Evolutionary conservation across 2,888 invertebrate genomes (phyloP), one percentile per base, ranked within the genome.

Genomic region (Eretmocerus hayati): DNA sequence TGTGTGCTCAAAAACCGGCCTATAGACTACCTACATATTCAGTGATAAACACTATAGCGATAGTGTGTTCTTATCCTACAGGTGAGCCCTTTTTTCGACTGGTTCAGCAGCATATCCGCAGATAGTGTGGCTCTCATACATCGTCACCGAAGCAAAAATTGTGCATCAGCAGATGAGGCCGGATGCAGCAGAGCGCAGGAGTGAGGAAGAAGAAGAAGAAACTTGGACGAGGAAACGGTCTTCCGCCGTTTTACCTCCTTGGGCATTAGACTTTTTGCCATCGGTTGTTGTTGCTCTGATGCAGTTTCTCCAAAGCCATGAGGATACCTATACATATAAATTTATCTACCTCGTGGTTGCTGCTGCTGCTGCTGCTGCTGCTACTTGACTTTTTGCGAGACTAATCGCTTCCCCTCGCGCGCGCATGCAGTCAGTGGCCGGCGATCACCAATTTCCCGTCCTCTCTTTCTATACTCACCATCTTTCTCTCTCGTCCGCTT

Each of bases 171-270:
- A n/a, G n/a, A n/a, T n/a, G n/a, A n/a, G n/a, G n/a, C n/a, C n/a
- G n/a, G n/a, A n/a, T n/a, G n/a, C 41, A 3, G 30, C 41, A 11
- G 40, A 26, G 31, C 30, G 15, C 19, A 3, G 16, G 18, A 1
- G 3, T 8, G 21, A 19, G 32, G 26, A 19, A 5, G 22, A 3
- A 32, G 5, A 20, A 20, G 15, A 3, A 18, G 36, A 60, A 56
- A 59, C 58, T 57, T 51, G 53, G 54, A 53, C 56, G 55, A 62
- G 64, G 62, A 63, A 64, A 64, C 56, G 58, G 55, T 49, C 60
- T 64, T 62, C 62, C 62, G 62, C 56, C 60, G 60, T 58, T 60
- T 62, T 54, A n/a, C 58, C 52, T 38, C 45, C 53, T 48, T 51
- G 55, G 52, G 54, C 53, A 58, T 58, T 59, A 54, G 50, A 56